Percentiles rank a stretch among this genome's conserved stretches.
Conservation (phyloP, 2,113 vertebrate species). For the Alaudala cheleensis region DNA sequence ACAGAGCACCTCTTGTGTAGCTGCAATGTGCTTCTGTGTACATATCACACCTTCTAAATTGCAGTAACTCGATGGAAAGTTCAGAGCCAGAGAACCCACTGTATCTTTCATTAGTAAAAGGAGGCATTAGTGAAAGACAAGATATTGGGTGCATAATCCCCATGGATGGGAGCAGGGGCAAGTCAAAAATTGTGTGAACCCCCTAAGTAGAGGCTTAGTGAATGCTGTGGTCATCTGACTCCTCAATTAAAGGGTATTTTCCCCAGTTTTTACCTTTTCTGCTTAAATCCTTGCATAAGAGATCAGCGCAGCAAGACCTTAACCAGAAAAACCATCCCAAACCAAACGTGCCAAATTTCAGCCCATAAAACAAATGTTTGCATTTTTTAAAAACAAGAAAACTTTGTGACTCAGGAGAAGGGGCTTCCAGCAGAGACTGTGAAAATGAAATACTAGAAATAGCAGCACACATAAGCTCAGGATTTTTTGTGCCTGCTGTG, state of each 20-base stretch:
- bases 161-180: background rate
- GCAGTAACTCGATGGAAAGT: background rate
- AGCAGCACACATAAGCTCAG: background rate
- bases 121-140: background rate
- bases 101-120: background rate
- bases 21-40: background rate
- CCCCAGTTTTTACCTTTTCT: background rate
- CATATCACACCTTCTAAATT: background rate
- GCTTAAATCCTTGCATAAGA: background rate
- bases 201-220: background rate
- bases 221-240: background rate
- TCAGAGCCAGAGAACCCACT: background rate
- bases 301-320: background rate
- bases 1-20: constrained; percentile 17
- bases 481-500: constrained; percentile 39
- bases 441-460: constrained; percentile 46
- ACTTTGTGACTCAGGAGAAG: constrained; percentile 8
- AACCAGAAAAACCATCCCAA: background rate
- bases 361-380: background rate
- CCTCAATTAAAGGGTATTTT: background rate
- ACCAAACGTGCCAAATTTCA: background rate
- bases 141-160: background rate
- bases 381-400: constrained; percentile 8
- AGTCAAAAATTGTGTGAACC: background rate
- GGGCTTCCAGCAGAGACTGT: constrained; percentile 23